Conservation (phyloP, 2,797 vertebrate genomes). For the Mus caroli region DNA sequence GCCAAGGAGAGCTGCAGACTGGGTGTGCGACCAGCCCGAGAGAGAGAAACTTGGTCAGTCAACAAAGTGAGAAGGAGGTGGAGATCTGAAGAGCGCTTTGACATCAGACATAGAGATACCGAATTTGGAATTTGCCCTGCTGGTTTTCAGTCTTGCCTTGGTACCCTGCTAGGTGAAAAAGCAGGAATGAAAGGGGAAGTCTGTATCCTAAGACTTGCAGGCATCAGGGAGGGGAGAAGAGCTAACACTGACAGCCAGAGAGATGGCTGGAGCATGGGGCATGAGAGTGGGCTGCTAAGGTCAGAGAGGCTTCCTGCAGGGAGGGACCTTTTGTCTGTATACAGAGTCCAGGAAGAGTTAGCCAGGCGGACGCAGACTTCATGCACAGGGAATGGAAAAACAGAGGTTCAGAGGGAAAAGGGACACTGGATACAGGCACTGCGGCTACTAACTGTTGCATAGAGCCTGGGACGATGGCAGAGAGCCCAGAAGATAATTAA, state of each 20-base stretch:
- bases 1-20: neutral
- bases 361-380: neutral
- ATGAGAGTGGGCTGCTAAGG: neutral
- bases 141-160: neutral
- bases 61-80: neutral
- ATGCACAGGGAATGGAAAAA: neutral
- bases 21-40: neutral
- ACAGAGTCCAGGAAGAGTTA: neutral
- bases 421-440: neutral
- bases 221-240: neutral
- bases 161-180: neutral
- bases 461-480: neutral
- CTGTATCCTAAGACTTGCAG: neutral
- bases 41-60: neutral
- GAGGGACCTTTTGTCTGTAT: neutral
- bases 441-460: neutral
- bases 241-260: no score
- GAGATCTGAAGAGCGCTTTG: no score
- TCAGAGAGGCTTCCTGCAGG: neutral
- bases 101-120: no score
- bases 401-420: neutral
- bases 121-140: neutral
- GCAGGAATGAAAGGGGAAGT: neutral
- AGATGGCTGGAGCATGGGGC: neutral
- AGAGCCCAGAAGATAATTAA: neutral